Evolutionary conservation across 2,797 vertebrate species (phyloP).

Genomic region (Euphonia xanthogaster): DNA sequence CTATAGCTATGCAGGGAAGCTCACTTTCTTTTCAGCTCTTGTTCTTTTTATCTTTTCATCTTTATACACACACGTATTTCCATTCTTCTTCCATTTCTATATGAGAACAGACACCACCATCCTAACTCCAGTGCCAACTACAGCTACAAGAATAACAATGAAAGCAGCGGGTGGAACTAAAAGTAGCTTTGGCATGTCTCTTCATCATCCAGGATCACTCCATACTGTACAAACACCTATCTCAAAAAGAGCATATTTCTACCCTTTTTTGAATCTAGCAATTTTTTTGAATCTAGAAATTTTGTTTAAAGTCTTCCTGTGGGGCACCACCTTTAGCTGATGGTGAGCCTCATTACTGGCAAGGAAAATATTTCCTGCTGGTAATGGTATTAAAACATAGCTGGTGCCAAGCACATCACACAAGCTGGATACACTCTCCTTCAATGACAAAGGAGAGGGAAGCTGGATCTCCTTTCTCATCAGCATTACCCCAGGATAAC

Average conservation of each 20-base stretch:
- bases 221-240: background rate
- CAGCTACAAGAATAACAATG: background rate
- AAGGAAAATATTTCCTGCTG: conserved; percentile 2
- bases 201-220: background rate
- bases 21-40: background rate
- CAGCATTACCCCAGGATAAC: background rate
- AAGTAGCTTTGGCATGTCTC: background rate
- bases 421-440: background rate
- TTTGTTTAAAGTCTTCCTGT: background rate
- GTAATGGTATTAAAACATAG: background rate
- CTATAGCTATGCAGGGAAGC: background rate
- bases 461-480: background rate
- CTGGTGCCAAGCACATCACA: background rate
- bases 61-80: background rate
- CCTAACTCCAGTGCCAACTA: background rate
- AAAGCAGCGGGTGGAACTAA: background rate
- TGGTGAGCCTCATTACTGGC: background rate
- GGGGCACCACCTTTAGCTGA: background rate
- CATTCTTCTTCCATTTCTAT: background rate
- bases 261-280: background rate
- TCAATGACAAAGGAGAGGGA: background rate
- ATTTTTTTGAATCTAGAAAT: background rate
- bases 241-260: background rate
- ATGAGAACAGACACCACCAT: background rate
- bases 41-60: background rate